Evolutionary conservation across 2,888 invertebrate genomes (phyloP), one percentile per base, ranked within the genome.

Genomic region (Ptilodon capucinus): DNA sequence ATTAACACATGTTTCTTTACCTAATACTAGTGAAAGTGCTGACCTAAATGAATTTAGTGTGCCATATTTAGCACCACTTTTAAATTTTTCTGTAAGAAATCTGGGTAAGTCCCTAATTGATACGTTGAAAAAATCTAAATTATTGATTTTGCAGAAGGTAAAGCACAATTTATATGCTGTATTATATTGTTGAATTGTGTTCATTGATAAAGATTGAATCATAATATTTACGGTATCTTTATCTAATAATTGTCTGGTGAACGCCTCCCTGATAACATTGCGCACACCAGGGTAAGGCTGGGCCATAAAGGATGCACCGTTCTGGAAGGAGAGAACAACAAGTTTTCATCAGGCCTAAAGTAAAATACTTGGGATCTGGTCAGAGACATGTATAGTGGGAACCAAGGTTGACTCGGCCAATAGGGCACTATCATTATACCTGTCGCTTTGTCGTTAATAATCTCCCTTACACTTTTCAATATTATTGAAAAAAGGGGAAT

Each of bases 401-500:
- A n/a, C n/a, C n/a, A n/a, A n/a, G n/a, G n/a, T n/a, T n/a, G n/a
- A n/a, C 30, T 4, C 5, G 44, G 30, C 40, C 40, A 40, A 4
- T 9, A 9, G 6, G 40, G 25, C 7, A 40, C 11, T 2, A 40
- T 23, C 5, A 40, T 3, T 13, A 40, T 40, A 13, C 40, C 40
- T 6, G 14, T 32, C 2, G 44, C 44, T 23, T 21, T 14, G 13
- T 44, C 44, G 1, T 19, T 6, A 14, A 44, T 40, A 17, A 44
- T 44, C 16, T 44, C 30, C 16, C 32, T 16, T 35, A 46, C 8
- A 8, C 40, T 35, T 1, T 46, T 46, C 25, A 40, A 13, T 25
- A 46, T 8, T 16, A 46, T 4, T 4, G 45, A 40, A 35, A 46
- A 46, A 18, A 40, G 45, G 17, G 45, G 45, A 25, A 46, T 40